Percentiles rank a stretch among this genome's conserved stretches.
Conservation (phyloP, 2,888 invertebrate genomes). For the Alcis repandata region DNA sequence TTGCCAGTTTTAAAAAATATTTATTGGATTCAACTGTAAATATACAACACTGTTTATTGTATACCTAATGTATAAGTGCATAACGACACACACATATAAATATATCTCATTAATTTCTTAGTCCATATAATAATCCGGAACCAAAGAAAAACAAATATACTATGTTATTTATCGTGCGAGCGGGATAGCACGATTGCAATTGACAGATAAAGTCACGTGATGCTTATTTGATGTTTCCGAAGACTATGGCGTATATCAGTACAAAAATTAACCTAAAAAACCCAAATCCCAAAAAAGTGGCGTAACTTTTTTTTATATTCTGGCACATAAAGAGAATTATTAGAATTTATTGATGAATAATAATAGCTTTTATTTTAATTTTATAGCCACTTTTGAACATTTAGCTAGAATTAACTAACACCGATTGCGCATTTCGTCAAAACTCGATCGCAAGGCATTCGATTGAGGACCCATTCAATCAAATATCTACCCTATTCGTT, state of each 20-base stretch:
- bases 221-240: no score
- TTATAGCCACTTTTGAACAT: not conserved
- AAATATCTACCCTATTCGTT: not conserved
- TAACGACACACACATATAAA: slow-evolving; percentile 4
- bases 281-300: not conserved
- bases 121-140: no score
- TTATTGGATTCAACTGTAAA: not conserved
- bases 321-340: slow-evolving; percentile 1
- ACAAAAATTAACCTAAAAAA: not conserved
- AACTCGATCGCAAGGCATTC: not conserved
- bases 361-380: not conserved
- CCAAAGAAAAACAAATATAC: no score
- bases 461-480: not conserved
- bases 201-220: no score
- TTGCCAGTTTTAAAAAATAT: slow-evolving; percentile 8
- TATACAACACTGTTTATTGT: not conserved
- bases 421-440: not conserved
- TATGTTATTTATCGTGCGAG: no score
- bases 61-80: not conserved
- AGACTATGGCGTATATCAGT: not conserved
- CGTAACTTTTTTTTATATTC: not conserved
- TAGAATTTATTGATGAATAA: not conserved
- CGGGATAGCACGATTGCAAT: no score
- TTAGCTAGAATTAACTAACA: not conserved
- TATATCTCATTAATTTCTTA: no score